These are phyloP conservation scores for Gallinago solitaria DNA, from an alignment of 2,797 vertebrate species.

Conservation along the genomic window DNA sequence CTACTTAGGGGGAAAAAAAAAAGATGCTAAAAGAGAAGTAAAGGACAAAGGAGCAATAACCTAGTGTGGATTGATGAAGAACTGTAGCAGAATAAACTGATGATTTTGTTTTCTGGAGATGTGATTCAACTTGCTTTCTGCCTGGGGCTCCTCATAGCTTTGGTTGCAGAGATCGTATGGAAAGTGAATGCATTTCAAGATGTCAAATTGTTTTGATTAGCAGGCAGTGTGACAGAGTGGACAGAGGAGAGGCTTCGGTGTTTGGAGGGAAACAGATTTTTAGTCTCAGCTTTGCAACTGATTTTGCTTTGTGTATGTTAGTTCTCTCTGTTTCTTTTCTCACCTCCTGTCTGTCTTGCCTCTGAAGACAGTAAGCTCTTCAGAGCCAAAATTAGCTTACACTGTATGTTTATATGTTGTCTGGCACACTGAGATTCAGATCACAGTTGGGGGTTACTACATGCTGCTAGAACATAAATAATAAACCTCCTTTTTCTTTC, in stretches of 20 bases:
- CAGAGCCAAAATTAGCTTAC: neutral
- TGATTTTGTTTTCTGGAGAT: neutral
- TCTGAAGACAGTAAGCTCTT: neutral
- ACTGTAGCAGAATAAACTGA: conserved; percentile 10
- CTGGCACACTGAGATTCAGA: neutral
- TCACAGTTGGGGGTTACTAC: neutral
- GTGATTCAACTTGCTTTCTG: neutral
- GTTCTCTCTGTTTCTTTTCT: conserved; percentile 15
- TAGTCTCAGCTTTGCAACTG: neutral
- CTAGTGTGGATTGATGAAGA: neutral
- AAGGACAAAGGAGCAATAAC: conserved; percentile 62
- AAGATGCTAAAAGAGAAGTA: neutral
- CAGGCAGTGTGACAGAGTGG: neutral
- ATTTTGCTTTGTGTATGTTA: neutral
- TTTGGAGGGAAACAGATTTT: neutral
- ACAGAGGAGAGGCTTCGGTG: neutral
- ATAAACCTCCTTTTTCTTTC: neutral
- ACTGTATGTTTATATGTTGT: neutral
- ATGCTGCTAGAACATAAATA: neutral
- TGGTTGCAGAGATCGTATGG: neutral
- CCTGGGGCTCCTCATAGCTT: neutral
- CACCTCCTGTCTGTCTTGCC: conserved; percentile 1
- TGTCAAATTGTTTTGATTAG: neutral
- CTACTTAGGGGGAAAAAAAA: conserved; percentile 19
- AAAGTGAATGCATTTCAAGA: neutral